Percentiles rank a stretch among this genome's conserved stretches.
Conservation (phyloP, 2,113 vertebrate species). For the Sarotherodon lohbergeri region DNA sequence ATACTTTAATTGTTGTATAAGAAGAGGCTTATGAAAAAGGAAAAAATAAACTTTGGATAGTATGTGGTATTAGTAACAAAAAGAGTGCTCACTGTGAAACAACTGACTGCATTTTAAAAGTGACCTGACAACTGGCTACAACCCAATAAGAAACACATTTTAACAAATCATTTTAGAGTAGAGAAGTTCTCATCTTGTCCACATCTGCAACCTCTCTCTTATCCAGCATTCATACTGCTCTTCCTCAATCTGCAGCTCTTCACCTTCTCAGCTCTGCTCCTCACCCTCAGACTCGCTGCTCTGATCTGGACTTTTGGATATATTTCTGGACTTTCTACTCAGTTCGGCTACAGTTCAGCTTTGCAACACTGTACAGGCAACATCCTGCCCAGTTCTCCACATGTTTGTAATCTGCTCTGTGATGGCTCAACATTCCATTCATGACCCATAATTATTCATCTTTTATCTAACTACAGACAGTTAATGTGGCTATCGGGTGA, state of each 20-base stretch:
- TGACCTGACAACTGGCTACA: not conserved
- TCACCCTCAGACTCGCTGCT: not conserved
- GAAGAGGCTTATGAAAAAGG: not conserved
- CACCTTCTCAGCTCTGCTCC: not conserved
- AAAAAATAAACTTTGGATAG: not conserved
- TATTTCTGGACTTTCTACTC: not conserved
- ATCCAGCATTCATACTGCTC: not conserved
- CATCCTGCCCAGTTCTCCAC: not conserved
- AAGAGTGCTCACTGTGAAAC: not conserved
- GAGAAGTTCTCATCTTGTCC: not conserved
- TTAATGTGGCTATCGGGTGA: not conserved
- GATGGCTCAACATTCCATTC: not conserved
- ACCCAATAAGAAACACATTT: not conserved
- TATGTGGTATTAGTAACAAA: not conserved
- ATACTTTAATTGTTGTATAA: not conserved
- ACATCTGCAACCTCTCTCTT: not conserved
- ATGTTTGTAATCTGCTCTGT: not conserved
- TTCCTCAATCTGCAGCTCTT: not conserved
- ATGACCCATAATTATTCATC: not conserved
- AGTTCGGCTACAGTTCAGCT: not conserved
- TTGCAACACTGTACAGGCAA: not conserved
- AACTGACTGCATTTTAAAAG: not conserved
- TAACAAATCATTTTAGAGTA: not conserved
- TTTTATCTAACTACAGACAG: not conserved
- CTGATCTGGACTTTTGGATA: not conserved